Percentiles rank a stretch among this genome's conserved stretches.
Conservation (phyloP, 1,140 invertebrate species). For the Hypsibius dujardini region DNA sequence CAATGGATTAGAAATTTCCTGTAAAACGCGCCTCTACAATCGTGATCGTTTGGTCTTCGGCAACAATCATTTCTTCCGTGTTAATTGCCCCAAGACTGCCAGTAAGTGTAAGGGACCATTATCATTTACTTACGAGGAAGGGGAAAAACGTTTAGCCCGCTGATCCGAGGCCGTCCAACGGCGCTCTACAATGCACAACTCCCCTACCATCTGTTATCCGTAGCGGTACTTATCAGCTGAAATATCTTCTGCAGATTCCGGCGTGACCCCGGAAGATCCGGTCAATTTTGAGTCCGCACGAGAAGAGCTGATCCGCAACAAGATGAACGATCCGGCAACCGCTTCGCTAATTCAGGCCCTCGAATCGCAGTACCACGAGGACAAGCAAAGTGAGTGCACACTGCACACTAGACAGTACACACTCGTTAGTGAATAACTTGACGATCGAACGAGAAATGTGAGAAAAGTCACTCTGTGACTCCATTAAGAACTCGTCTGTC, state of each 20-base stretch:
- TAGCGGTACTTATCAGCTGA: too few species aligned
- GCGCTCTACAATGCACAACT: too few species aligned
- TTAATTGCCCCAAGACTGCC: slow-evolving; percentile 70
- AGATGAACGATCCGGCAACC: slow-evolving; percentile 61
- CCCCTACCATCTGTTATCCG: too few species aligned
- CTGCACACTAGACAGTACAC: slow-evolving; percentile 17
- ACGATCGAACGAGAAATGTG: too few species aligned
- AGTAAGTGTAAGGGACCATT: slow-evolving; percentile 28
- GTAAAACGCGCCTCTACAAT: slow-evolving; percentile 47
- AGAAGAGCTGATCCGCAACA: slow-evolving; percentile 83
- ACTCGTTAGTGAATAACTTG: slow-evolving; percentile 12
- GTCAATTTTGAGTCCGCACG: slow-evolving; percentile 89
- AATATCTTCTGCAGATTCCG: not conserved
- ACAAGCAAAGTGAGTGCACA: slow-evolving; percentile 56
- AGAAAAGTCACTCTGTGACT: too few species aligned
- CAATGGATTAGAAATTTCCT: slow-evolving; percentile 37
- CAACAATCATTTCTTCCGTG: slow-evolving; percentile 90
- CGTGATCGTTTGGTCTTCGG: slow-evolving; percentile 94
- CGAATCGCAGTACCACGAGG: slow-evolving; percentile 83
- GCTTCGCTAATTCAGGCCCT: slow-evolving; percentile 49
- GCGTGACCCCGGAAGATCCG: slow-evolving; percentile 40
- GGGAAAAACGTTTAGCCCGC: too few species aligned
- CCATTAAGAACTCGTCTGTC: too few species aligned
- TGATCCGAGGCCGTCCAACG: too few species aligned
- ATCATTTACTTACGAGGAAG: too few species aligned